phyloP scores from a whole-genome alignment of 2,888 invertebrate genomes.

The Stenodera caucasica region DNA sequence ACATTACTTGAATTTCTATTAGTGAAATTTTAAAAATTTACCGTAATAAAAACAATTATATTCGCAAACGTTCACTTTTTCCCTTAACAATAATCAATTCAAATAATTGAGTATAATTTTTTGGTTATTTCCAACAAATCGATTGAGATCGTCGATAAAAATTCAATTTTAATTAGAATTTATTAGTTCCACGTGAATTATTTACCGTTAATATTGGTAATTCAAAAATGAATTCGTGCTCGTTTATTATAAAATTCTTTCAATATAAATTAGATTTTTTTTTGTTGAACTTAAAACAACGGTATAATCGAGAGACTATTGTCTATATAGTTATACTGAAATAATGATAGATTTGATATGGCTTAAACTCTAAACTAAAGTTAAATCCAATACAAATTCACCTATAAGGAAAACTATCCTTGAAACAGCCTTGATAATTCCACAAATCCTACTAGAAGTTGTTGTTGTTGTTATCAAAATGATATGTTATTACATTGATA shows the following conservation, averaged over 20 bases:
- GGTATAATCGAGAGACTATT: too few species aligned
- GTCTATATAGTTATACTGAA: background rate
- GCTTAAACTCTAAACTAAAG: conserved; percentile 8
- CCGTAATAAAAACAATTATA: conserved; percentile 4
- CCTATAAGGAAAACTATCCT: conserved; percentile 2
- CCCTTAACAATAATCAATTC: too few species aligned
- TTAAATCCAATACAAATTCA: conserved; percentile 6
- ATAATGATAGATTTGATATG: background rate
- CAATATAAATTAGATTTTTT: background rate
- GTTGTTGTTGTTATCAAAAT: conserved; percentile 23
- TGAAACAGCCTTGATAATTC: conserved; percentile 11
- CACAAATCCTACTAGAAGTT: background rate
- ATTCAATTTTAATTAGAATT: conserved; percentile 5
- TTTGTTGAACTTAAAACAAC: conserved; percentile 2
- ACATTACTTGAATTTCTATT: background rate
- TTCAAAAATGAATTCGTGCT: conserved; percentile 4
- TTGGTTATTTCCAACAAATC: background rate
- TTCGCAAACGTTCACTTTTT: background rate
- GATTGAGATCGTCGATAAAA: background rate
- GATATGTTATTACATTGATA: conserved; percentile 33
- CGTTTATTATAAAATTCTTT: conserved; percentile 2
- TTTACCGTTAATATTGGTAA: conserved; percentile 7
- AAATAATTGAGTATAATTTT: background rate
- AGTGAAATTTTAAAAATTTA: background rate
- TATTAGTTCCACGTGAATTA: conserved; percentile 8